Evolutionary conservation across 2,113 vertebrate genomes (phyloP).

Genomic region (Callipepla squamata): DNA sequence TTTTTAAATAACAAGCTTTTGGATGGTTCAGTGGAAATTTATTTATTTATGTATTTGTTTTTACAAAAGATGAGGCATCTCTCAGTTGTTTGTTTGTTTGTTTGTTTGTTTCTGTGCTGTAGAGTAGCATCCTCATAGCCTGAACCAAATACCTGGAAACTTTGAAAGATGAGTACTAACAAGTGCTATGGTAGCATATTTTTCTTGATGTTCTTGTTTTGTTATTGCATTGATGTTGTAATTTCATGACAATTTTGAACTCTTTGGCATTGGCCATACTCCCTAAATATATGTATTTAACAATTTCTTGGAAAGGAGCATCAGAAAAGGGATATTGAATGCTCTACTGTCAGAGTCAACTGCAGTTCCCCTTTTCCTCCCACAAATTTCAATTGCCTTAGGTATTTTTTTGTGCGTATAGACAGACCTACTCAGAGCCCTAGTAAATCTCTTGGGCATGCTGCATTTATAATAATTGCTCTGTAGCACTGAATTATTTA

Average conservation of each 20-base stretch:
- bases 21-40: background rate
- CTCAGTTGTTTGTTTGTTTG: background rate
- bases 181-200: background rate
- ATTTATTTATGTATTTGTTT: background rate
- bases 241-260: background rate
- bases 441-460: background rate
- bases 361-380: background rate
- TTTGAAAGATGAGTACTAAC: background rate
- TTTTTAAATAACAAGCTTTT: background rate
- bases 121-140: accelerated
- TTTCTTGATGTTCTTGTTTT: background rate
- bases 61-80: background rate
- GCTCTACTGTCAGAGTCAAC: background rate
- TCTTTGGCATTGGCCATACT: background rate
- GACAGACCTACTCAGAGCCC: background rate
- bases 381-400: background rate
- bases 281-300: background rate
- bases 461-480: background rate
- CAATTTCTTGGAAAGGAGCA: background rate
- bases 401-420: background rate
- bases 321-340: background rate
- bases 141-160: background rate
- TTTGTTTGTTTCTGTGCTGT: background rate
- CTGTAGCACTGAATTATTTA: conserved; percentile 21
- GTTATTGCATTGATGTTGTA: too few species aligned